Evolutionary conservation across 2,113 vertebrate species (phyloP), one percentile per base, ranked within the genome.

Genomic region (Coryphaenoides rupestris): DNA sequence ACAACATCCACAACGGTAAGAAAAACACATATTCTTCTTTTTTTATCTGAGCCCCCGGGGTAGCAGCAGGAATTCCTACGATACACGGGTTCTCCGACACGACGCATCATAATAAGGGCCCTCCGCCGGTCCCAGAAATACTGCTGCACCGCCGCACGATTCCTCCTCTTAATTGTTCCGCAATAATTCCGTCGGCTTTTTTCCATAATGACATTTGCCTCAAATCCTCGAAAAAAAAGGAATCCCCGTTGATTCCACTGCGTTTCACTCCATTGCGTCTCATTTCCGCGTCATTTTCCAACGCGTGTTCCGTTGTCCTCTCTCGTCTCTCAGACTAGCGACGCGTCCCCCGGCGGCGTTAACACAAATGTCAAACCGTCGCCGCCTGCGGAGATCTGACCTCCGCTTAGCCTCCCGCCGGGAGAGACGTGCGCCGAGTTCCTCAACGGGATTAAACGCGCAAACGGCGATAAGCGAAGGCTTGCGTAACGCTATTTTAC

Each of bases 191-290:
- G 0, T 50, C 17, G 1, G 2, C 47, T 2, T n/a, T 6, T 6
- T n/a, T 4, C 47, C 16, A 17, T 50, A 3, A 50, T 50, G 5
- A 6, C 3, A 17, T 50, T 50, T 16, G 24, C 73, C 55, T 66
- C 33, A 66, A 66, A 78, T 72, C 73, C 55, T 66, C 33, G 66
- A 66, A 77, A 74, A 76, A 72, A 83, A 84, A 83, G 81, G 80
- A 84, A 84, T 83, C 77, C 82, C 55, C 80, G 81, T 86, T 84
- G 75, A 84, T 83, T 84, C 80, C 72, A 65, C 40, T 40, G 33
- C 33, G 9, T 40, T 40, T 40, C 68, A 77, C 76, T 75, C 79
- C 75, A 78, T 79, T 73, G 66, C 68, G 83, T 84, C 75, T 72
- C 73, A 72, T 84, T 81, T 79, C 76, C 79, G 74, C 72, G 77